phyloP scores from a whole-genome alignment of 2,888 invertebrate genomes.

The Agrotis puta region DNA sequence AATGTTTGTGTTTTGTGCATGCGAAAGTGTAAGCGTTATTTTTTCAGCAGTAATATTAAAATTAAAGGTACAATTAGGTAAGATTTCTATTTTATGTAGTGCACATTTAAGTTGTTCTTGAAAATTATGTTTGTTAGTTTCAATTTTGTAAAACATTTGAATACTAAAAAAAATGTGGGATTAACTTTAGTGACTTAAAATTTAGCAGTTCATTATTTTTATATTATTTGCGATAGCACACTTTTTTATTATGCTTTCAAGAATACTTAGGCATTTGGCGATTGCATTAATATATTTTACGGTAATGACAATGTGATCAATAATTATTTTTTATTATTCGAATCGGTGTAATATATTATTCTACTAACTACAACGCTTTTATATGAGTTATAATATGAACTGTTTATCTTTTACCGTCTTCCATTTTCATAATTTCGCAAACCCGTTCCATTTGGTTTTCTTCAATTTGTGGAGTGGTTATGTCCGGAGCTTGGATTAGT shows the following conservation, averaged over 20 bases:
- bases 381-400: constrained; percentile 10
- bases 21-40: constrained; percentile 29
- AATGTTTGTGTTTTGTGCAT: constrained; percentile 27
- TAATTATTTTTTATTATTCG: constrained; percentile 4
- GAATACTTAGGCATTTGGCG: neutral
- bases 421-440: neutral
- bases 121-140: neutral
- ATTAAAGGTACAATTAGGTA: neutral
- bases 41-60: neutral
- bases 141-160: too few relatives aligned
- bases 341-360: constrained; percentile 6
- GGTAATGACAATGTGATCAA: neutral
- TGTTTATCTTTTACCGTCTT: constrained; percentile 35
- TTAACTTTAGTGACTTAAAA: neutral
- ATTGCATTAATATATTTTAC: neutral
- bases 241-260: neutral
- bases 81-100: neutral
- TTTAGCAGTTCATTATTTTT: neutral
- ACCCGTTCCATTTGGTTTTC: neutral
- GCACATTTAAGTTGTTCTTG: too few relatives aligned
- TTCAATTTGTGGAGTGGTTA: neutral
- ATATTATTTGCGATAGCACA: neutral
- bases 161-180: neutral
- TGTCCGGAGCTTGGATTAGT: neutral
- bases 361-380: constrained; percentile 35